Evolutionary conservation across 2,797 vertebrate genomes (phyloP).

Genomic region (Danio kyathit): DNA sequence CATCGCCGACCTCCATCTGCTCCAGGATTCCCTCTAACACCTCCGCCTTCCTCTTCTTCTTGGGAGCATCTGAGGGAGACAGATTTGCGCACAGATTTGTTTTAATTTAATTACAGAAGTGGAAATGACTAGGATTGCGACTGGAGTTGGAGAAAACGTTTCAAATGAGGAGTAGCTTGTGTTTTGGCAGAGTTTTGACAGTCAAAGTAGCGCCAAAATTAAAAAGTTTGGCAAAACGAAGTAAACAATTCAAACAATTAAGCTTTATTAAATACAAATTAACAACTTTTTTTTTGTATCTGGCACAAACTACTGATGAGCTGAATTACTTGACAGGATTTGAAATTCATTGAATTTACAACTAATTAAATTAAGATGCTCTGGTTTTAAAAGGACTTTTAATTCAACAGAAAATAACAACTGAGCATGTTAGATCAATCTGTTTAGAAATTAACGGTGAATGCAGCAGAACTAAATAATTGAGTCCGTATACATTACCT

Average conservation of each 20-base stretch:
- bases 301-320: too few relatives aligned
- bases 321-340: too few relatives aligned
- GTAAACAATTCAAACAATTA: not conserved
- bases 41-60: conserved; percentile 81
- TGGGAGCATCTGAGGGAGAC: conserved; percentile 77
- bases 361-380: too few relatives aligned
- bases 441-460: too few relatives aligned
- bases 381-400: too few relatives aligned
- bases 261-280: not conserved
- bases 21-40: conserved; percentile 89
- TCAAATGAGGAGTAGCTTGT: not conserved
- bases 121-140: conserved; percentile 5
- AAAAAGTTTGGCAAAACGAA: not conserved
- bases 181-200: not conserved
- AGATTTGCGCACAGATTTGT: not conserved
- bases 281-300: too few relatives aligned
- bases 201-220: not conserved
- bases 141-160: not conserved
- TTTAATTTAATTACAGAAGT: conserved; percentile 13
- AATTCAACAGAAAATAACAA: too few relatives aligned
- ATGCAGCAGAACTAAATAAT: too few relatives aligned
- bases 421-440: too few relatives aligned
- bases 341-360: too few relatives aligned
- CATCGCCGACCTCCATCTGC: conserved; percentile 83
- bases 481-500: too few relatives aligned